Evolutionary conservation across 64 coral and sea anemone genomes (phyloP).

Genomic region (Acropora tenuis): DNA sequence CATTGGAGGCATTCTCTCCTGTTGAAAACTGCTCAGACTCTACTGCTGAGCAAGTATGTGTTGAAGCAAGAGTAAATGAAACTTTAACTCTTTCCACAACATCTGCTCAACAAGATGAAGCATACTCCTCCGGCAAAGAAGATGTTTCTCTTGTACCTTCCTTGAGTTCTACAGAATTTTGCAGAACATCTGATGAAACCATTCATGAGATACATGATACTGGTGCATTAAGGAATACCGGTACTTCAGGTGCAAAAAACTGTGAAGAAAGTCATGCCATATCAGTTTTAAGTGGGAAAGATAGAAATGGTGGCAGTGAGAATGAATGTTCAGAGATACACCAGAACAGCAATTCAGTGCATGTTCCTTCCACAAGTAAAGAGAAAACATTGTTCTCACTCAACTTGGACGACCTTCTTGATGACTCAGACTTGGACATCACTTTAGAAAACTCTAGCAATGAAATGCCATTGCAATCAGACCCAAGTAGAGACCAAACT

Average conservation of each 20-base stretch:
- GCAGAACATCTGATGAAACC: background rate
- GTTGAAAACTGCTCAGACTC: background rate
- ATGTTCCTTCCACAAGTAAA: background rate
- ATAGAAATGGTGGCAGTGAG: background rate
- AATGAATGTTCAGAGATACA: background rate
- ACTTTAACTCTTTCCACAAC: background rate
- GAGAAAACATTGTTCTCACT: background rate
- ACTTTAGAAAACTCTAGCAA: background rate
- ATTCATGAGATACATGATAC: background rate
- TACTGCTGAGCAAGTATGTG: background rate
- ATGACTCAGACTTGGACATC: constrained; percentile 14
- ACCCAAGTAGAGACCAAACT: background rate
- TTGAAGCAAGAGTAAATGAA: background rate
- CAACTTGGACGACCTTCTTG: constrained; percentile 9
- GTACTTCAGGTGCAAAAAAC: background rate
- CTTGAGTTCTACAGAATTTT: background rate
- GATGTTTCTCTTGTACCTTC: background rate
- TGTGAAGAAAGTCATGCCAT: no score
- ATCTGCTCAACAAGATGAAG: background rate
- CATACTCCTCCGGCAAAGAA: background rate
- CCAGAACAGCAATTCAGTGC: background rate
- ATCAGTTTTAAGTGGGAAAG: background rate
- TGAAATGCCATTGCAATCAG: background rate
- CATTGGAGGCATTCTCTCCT: background rate
- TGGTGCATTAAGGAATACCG: background rate